Base-by-base conservation (phyloP, 2,113 vertebrate species). In the Cygnus atratus region DNA sequence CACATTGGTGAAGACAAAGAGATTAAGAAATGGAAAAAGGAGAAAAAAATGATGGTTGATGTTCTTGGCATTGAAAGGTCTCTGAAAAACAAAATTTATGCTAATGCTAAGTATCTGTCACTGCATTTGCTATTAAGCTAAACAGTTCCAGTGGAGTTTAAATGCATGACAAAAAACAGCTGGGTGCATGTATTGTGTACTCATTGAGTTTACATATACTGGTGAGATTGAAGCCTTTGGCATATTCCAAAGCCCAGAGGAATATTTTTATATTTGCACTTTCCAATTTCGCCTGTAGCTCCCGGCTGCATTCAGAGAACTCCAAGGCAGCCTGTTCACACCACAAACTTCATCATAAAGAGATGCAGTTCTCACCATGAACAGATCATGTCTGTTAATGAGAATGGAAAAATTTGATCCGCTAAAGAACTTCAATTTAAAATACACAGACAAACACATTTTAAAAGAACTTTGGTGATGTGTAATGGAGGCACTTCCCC, bases 211-310 rank as follows among this genome's bases (percentile, higher is more conserved):
- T 93, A 95, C 83, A 92, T 44, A 83, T 20, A 37, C 62, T 85
- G 70, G 90, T 93, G 90, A 96, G 83, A 88, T 1, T 95, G 74
- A 97, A 95, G 68, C 80, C 67, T 96, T 76, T 88, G 67, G 58
- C 54, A 35, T 94, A 91, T 95, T 92, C 25, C 39, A 91, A 74
- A 95, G 31, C 50, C 55, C 39, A 88, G 68, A 87, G 31, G 24
- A 91, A 9, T 73, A 91, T n/a, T 92, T 83, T 91, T 76, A 13
- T 89, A 88, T 81, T 92, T 93, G 70, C 48, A 54, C 41, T 82
- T 96, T 88, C 63, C 81, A 46, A 78, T 91, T 89, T 93, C 89
- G 59, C 87, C 92, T 91, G 74, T 65, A 79, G 91, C 50, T 72
- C 85, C 52, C 37, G 93, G 37, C 83, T 91, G 66, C 67, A 77